phyloP scores from a whole-genome alignment of 2,113 vertebrate genomes.

The Heterotilapia buettikoferi region DNA sequence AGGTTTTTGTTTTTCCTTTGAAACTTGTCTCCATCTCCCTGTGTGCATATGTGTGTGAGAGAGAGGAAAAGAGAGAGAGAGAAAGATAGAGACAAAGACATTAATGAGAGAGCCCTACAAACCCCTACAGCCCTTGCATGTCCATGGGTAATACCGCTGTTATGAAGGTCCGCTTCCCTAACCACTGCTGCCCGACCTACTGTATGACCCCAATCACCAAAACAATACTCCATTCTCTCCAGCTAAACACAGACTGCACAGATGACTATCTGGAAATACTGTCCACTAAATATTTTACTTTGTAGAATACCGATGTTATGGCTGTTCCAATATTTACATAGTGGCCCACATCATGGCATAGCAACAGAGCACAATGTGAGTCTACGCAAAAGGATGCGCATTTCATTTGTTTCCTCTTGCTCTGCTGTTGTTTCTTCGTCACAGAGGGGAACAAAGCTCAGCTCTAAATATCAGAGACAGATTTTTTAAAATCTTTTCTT shows the following conservation, averaged over 20 bases:
- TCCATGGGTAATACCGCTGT: neutral
- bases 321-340: neutral
- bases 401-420: neutral
- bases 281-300: neutral
- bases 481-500: neutral
- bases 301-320: neutral
- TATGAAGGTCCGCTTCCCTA: neutral
- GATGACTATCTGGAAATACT: neutral
- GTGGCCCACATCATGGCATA: neutral
- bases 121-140: neutral
- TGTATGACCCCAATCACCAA: constrained; percentile 8
- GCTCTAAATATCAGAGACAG: neutral
- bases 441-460: constrained; percentile 13
- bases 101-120: constrained; percentile 3
- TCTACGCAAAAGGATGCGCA: neutral
- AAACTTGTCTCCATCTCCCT: neutral
- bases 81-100: neutral
- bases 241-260: neutral
- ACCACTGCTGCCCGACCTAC: neutral
- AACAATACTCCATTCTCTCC: neutral
- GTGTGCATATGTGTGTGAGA: neutral
- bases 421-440: neutral
- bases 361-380: neutral
- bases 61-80: neutral
- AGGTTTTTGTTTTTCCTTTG: neutral